A percentile compares a stretch with the other conserved stretches of the same genome.
phyloP scores from a whole-genome alignment of 2,797 vertebrate genomes.

The Eospalax fontanierii region DNA sequence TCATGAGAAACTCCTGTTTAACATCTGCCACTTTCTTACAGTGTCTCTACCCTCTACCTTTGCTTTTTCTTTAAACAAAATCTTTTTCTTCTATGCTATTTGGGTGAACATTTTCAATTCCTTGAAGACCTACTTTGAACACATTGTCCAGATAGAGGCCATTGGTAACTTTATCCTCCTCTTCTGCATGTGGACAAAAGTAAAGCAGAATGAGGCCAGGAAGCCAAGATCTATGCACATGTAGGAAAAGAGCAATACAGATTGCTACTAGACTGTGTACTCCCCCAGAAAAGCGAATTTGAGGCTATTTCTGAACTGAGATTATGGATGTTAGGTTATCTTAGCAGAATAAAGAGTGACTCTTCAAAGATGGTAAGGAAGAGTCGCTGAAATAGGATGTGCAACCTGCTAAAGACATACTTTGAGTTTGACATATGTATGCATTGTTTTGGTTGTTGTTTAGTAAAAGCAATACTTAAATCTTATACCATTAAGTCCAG shows the following conservation, averaged over 20 bases:
- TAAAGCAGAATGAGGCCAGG: background rate
- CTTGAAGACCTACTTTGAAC: background rate
- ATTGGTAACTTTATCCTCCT: background rate
- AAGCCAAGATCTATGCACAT: background rate
- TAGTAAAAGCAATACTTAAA: background rate
- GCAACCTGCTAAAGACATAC: background rate
- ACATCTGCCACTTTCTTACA: too few species aligned
- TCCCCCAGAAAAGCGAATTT: background rate
- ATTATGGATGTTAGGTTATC: background rate
- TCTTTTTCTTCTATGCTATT: background rate
- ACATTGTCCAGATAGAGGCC: too few species aligned
- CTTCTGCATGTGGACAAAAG: background rate
- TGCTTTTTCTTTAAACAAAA: background rate
- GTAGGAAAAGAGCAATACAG: background rate
- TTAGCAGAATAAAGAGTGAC: background rate
- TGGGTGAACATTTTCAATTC: background rate
- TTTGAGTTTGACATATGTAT: background rate
- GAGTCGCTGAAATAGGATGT: background rate
- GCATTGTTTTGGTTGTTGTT: background rate
- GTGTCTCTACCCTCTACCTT: too few species aligned
- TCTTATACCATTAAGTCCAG: background rate
- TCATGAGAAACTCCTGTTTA: background rate
- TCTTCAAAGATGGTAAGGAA: background rate
- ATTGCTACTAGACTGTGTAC: background rate
- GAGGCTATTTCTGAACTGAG: background rate